These are phyloP conservation scores for Mamestra brassicae DNA, from an alignment of 2,888 invertebrate genomes.

Conservation along the genomic window DNA sequence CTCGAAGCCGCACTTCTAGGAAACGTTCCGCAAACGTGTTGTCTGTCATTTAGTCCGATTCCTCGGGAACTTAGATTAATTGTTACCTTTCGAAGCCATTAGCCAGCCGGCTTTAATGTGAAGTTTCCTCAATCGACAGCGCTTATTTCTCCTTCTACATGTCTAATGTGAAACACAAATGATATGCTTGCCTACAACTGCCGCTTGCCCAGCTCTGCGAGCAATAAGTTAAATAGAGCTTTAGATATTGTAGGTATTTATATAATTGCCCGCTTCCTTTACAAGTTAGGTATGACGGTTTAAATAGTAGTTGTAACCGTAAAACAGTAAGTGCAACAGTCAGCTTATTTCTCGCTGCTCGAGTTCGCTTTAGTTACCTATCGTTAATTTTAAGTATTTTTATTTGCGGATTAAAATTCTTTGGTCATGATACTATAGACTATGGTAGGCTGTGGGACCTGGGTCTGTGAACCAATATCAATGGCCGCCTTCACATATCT, in stretches of 20 bases:
- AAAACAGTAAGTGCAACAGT: constrained; percentile 43
- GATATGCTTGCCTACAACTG: constrained; percentile 45
- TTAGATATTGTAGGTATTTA: constrained; percentile 58
- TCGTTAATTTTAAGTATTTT: constrained; percentile 46
- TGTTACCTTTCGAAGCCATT: constrained; percentile 74
- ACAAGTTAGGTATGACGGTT: constrained; percentile 60
- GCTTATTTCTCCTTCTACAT: constrained; percentile 50
- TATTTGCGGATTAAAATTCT: constrained; percentile 44
- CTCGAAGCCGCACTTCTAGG: constrained; percentile 74
- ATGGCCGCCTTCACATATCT: constrained; percentile 5
- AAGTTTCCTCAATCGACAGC: constrained; percentile 76
- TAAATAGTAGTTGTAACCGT: constrained; percentile 55
- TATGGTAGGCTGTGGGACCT: constrained; percentile 12
- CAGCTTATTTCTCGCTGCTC: constrained; percentile 29
- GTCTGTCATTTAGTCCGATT: constrained; percentile 75
- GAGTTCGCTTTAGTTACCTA: constrained; percentile 17
- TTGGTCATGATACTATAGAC: constrained; percentile 2
- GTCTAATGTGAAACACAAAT: constrained; percentile 62
- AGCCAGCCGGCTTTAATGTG: constrained; percentile 72
- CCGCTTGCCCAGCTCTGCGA: constrained; percentile 36
- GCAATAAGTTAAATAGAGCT: constrained; percentile 59
- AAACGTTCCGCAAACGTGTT: constrained; percentile 70
- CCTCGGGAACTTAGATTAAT: constrained; percentile 75
- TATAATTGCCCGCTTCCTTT: constrained; percentile 64
- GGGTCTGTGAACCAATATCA: constrained; percentile 9